Evolutionary conservation across 2,113 vertebrate genomes (phyloP).

Genomic region (Ornithorhynchus anatinus): DNA sequence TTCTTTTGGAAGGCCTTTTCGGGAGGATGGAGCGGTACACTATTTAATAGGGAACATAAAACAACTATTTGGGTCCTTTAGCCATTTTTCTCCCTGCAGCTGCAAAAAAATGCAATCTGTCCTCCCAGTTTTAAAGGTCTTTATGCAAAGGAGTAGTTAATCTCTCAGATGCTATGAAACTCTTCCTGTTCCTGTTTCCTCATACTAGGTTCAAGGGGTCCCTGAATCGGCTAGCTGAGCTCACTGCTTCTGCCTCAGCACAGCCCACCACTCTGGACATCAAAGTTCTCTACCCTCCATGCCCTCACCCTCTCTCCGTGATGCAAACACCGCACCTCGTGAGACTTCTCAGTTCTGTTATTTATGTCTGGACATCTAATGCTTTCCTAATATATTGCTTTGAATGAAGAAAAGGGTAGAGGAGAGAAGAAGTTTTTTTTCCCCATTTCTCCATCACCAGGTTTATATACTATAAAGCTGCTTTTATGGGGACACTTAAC

Average conservation of each 20-base stretch:
- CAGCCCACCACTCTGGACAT: conserved; percentile 1
- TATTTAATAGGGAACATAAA: no score
- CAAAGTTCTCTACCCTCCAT: conserved; percentile 6
- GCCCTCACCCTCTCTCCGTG: conserved; percentile 31
- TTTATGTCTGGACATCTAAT: conserved; percentile 44
- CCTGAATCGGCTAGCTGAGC: no score
- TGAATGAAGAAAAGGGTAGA: no score
- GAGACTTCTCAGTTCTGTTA: conserved; percentile 33
- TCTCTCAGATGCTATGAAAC: neutral
- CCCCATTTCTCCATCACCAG: conserved; percentile 35
- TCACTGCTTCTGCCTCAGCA: neutral
- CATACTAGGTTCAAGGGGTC: no score
- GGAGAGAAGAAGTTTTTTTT: neutral
- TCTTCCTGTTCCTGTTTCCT: neutral
- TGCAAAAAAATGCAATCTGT: no score
- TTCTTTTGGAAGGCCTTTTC: no score
- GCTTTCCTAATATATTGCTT: conserved; percentile 30
- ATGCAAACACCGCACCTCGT: conserved; percentile 23
- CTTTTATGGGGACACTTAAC: conserved; percentile 38
- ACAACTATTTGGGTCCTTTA: no score
- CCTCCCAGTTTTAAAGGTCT: neutral
- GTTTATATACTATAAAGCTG: conserved; percentile 35
- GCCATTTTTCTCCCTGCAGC: no score
- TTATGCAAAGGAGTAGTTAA: neutral
- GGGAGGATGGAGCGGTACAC: no score